These are phyloP conservation scores for Homarus americanus DNA, from an alignment of 1,140 invertebrate genomes.

Conservation along the genomic window DNA sequence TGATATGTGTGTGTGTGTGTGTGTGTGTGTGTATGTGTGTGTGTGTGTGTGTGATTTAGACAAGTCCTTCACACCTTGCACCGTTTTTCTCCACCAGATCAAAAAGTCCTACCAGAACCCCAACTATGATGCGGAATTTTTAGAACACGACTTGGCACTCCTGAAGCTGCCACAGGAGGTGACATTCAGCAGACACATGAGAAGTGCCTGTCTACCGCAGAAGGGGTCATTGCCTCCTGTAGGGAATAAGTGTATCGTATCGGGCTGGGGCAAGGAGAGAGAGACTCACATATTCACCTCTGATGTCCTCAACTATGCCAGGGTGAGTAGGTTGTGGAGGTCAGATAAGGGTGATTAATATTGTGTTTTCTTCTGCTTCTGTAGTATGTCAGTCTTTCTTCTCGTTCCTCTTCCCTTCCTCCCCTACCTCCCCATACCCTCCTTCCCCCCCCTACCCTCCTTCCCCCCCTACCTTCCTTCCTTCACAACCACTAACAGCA, in stretches of 20 bases:
- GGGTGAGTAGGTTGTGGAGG: constrained; percentile 79
- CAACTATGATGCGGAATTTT: constrained; percentile 89
- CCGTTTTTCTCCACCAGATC: constrained; percentile 31
- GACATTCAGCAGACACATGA: constrained; percentile 74
- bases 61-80: not conserved
- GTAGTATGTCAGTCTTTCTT: not conserved
- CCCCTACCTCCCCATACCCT: not conserved
- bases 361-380: not conserved
- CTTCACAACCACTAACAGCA: not conserved
- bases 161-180: constrained; percentile 82
- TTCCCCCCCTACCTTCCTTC: not conserved
- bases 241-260: constrained; percentile 84
- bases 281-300: constrained; percentile 86
- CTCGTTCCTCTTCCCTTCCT: not conserved
- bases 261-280: constrained; percentile 88
- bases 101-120: constrained; percentile 84
- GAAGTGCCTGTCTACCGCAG: constrained; percentile 83
- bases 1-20: not conserved
- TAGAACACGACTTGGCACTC: constrained; percentile 94
- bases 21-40: not conserved
- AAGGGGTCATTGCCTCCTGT: constrained; percentile 79
- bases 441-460: not conserved
- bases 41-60: too few relatives aligned
- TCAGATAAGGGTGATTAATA: too few relatives aligned
- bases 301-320: constrained; percentile 87